Conservation (phyloP, 1,140 invertebrate species). For the Caenorhabditis remanei region DNA sequence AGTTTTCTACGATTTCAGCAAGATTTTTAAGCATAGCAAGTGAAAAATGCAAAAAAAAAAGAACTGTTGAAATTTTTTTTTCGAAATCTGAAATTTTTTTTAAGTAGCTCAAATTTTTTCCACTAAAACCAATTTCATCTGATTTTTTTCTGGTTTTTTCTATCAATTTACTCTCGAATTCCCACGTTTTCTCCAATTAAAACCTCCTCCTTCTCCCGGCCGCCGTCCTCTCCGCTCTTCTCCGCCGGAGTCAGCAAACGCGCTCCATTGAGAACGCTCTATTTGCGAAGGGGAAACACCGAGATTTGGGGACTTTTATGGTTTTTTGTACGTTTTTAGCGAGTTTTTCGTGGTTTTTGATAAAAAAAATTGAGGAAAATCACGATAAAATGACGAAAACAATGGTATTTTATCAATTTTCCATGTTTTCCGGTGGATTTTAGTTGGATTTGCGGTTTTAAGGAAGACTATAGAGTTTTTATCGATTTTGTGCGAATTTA, state of each 20-base stretch:
- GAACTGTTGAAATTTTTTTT: too few relatives aligned
- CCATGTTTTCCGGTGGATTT: neutral
- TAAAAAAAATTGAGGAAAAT: too few relatives aligned
- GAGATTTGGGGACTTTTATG: neutral
- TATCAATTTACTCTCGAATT: neutral
- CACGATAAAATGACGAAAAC: too few relatives aligned
- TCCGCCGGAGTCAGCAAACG: neutral
- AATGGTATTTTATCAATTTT: too few relatives aligned
- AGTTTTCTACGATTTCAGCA: neutral
- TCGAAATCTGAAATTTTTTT: too few relatives aligned
- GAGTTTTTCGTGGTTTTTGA: neutral
- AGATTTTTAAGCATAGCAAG: too few relatives aligned
- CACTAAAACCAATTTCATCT: too few relatives aligned
- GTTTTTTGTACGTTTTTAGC: neutral
- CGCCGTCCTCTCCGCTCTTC: neutral
- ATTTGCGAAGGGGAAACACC: neutral
- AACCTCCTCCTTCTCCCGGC: neutral
- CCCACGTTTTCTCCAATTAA: constrained; percentile 23
- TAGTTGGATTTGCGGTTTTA: too few relatives aligned
- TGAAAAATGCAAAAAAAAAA: too few relatives aligned
- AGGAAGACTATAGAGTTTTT: neutral
- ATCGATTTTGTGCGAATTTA: neutral
- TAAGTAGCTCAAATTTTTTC: too few relatives aligned
- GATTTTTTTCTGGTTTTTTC: neutral
- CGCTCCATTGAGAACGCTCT: neutral